Evolutionary conservation across 2,888 invertebrate genomes (phyloP), one percentile per base, ranked within the genome.

Genomic region (Amphimallon solstitiale): DNA sequence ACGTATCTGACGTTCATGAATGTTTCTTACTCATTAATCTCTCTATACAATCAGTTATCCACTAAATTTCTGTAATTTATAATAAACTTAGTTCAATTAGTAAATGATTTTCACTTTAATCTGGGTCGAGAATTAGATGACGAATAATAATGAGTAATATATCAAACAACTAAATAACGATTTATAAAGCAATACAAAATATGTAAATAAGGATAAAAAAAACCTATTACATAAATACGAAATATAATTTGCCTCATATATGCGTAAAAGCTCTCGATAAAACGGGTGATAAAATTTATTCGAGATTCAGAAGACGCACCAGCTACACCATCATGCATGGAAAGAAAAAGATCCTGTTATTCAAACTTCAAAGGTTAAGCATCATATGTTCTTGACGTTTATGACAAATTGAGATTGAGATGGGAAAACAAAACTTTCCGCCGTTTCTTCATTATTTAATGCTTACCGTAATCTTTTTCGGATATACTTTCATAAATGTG

Each of bases 351-450:
- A 49, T 23, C 40, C 17, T 34, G 21, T n/a, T 17, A 37, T 49
- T 49, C 52, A 17, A 43, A 63, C 52, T 63, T 54, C 54, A 63
- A 63, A 63, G 63, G 52, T 49, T 15, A 45, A 14, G 43, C 35
- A 29, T 45, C 63, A 63, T 34, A 52, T 63, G 63, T 35, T 35
- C 23, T 34, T 52, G 51, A 63, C 52, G 52, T 63, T 63, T 52
- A 63, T 63, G 63, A 63, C 63, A 52, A 63, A 63, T 63, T 52
- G 52, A 43, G 63, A 63, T 40, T 35, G 51, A 51, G 63, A 52
- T 52, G 52, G 52, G 19, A 63, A 52, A 52, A 63, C 40, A 14
- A 49, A 40, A 37, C 15, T 38, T 15, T 15, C 49, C 21, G 45
- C 23, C 2, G 14, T 17, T 52, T 38, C 52, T 63, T 63, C 43